A percentile compares a stretch with the other conserved stretches of the same genome.
phyloP scores from a whole-genome alignment of 2,797 vertebrate species.

The Luscinia luscinia region DNA sequence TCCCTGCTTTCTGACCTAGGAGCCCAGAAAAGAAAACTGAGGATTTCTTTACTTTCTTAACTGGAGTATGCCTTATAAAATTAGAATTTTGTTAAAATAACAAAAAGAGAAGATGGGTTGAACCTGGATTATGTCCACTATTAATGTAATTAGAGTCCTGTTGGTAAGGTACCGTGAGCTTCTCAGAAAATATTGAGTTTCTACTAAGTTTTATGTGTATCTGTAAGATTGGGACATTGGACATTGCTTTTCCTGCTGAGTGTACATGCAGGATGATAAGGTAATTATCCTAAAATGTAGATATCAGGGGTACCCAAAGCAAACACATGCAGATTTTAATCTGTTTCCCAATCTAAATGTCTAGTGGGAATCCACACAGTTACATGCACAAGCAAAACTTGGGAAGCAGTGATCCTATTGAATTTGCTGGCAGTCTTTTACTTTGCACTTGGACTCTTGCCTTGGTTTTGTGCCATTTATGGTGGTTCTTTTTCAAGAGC shows the following conservation, averaged over 20 bases:
- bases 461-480: not conserved
- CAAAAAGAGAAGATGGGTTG: not conserved
- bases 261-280: not conserved
- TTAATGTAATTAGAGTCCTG: not conserved
- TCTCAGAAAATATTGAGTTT: not conserved
- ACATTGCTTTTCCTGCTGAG: not conserved
- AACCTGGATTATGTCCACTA: not conserved
- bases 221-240: not conserved
- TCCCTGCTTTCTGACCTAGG: not conserved
- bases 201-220: not conserved
- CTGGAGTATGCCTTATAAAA: not conserved
- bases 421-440: not conserved
- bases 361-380: not conserved
- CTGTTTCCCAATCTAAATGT: not conserved
- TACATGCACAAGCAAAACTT: rapidly evolving
- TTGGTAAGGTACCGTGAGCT: not conserved
- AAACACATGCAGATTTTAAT: not conserved
- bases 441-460: not conserved
- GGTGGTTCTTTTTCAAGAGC: not conserved
- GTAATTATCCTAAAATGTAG: not conserved
- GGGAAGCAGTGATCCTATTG: not conserved
- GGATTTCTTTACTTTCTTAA: not conserved
- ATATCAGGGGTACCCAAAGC: not conserved
- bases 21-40: not conserved
- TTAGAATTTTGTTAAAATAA: not conserved